These are phyloP conservation scores for Drosophila burlai DNA, from an alignment of 1,140 invertebrate species.

Conservation along the genomic window DNA sequence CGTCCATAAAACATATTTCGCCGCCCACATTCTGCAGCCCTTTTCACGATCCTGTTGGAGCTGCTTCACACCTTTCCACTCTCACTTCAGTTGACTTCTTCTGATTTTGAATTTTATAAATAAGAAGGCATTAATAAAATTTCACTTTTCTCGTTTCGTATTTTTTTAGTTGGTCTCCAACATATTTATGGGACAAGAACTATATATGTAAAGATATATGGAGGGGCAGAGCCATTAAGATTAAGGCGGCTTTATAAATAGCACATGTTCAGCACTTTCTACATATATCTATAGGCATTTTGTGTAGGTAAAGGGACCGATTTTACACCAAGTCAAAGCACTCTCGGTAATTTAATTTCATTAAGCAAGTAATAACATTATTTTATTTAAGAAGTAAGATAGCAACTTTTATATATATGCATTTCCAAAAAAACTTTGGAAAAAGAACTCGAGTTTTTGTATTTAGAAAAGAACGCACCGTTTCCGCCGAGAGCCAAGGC, in stretches of 20 bases:
- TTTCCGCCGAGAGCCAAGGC: slow-evolving; percentile 65
- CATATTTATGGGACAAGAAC: slow-evolving; percentile 50
- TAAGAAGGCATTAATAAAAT: slow-evolving; percentile 70
- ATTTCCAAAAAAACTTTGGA: neutral
- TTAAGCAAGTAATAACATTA: neutral
- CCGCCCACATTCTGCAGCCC: slow-evolving; percentile 64
- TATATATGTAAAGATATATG: slow-evolving; percentile 54
- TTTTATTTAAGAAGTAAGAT: neutral
- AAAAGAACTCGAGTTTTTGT: slow-evolving; percentile 8
- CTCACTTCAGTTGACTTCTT: slow-evolving; percentile 45
- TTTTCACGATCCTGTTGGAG: slow-evolving; percentile 32
- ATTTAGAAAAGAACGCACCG: slow-evolving; percentile 56
- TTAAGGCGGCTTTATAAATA: slow-evolving; percentile 75
- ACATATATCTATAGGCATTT: slow-evolving; percentile 35
- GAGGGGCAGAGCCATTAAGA: slow-evolving; percentile 65
- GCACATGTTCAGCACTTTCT: slow-evolving; percentile 55
- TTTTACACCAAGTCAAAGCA: slow-evolving; percentile 13
- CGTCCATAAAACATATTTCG: slow-evolving; percentile 70
- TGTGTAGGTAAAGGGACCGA: slow-evolving; percentile 12
- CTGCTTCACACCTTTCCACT: slow-evolving; percentile 56
- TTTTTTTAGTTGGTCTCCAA: slow-evolving; percentile 42
- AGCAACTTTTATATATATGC: slow-evolving; percentile 5
- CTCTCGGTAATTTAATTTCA: slow-evolving; percentile 8
- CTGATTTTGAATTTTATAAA: slow-evolving; percentile 60
- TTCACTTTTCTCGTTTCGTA: slow-evolving; percentile 33